Evolutionary conservation across 2,797 vertebrate species (phyloP), one percentile per base, ranked within the genome.

Genomic region (Ceryle rudis): DNA sequence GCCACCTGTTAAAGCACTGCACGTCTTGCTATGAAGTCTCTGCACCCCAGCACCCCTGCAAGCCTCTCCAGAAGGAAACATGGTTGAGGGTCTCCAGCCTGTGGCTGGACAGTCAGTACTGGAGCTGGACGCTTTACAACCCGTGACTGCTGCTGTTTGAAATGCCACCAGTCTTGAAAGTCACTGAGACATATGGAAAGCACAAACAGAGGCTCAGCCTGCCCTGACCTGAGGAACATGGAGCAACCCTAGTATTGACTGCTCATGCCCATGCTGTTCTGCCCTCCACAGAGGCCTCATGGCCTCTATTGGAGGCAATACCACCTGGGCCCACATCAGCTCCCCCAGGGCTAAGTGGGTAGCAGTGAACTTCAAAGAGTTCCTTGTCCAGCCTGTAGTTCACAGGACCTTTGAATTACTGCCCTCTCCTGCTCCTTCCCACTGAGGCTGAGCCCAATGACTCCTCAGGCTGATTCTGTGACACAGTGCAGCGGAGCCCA

Each of bases 381-480:
- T 70, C 55, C 18, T 69, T 78, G 41, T 64, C 47, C n/a, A 29
- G 66, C 39, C 72, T 64, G 33, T 21, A 39, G 60, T 5, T 57
- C 54, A 78, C 13, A 33, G n/a, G 19, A 64, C 15, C 25, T 64
- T 49, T 25, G 13, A 74, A 8, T 31, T 69, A 16, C 51, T 60
- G 49, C 18, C 14, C 51, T 13, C 6, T 79, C 79, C 57, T 74
- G 12, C 71, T 77, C 44, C 60, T 72, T 51, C 62, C 74, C 33
- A 7, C 2, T 49, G 47, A 57, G 77, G 58, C 28, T 52, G 54
- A 70, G 16, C 65, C 49, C 77, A 57, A 44, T 67, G 93, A 93
- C 93, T 14, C 55, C 93, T 14, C 55, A 91, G 92, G 95, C 82
- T 95, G 93, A 93, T 31, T 70, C 31, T 35, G 42, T 8, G 2